phyloP scores from a whole-genome alignment of 2,113 vertebrate genomes.

The Lepus americanus region DNA sequence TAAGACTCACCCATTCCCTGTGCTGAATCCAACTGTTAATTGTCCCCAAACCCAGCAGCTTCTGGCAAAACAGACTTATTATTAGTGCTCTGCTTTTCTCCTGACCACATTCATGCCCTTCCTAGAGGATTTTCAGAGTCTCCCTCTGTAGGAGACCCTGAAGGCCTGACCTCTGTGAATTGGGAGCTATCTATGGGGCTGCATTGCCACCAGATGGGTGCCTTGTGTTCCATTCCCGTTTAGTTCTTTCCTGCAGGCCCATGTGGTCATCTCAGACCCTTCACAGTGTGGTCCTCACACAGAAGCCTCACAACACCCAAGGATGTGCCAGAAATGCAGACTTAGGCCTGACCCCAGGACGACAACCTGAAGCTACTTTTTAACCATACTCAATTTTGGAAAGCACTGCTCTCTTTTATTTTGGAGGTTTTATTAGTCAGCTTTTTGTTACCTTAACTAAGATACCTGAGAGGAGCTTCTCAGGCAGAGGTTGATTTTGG shows the following conservation, averaged over 20 bases:
- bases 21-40: conserved; percentile 3
- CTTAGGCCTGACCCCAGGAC: too few relatives aligned
- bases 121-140: background rate
- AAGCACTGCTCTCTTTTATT: background rate
- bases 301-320: too few relatives aligned
- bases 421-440: background rate
- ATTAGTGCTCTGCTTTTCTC: background rate
- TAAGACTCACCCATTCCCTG: conserved; percentile 53
- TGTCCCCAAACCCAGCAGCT: background rate
- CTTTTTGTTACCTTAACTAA: too few relatives aligned
- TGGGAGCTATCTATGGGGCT: background rate
- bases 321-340: background rate
- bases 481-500: too few relatives aligned
- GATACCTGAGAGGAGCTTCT: too few relatives aligned
- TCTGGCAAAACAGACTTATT: background rate
- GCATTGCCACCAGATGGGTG: background rate
- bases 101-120: background rate
- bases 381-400: background rate
- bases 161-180: background rate
- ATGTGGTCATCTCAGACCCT: background rate
- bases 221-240: background rate
- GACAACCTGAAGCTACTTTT: background rate
- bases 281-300: background rate
- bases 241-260: background rate
- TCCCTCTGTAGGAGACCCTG: too few relatives aligned